Conservation (phyloP, 2,113 vertebrate species). For the Dunckerocampus dactyliophorus region DNA sequence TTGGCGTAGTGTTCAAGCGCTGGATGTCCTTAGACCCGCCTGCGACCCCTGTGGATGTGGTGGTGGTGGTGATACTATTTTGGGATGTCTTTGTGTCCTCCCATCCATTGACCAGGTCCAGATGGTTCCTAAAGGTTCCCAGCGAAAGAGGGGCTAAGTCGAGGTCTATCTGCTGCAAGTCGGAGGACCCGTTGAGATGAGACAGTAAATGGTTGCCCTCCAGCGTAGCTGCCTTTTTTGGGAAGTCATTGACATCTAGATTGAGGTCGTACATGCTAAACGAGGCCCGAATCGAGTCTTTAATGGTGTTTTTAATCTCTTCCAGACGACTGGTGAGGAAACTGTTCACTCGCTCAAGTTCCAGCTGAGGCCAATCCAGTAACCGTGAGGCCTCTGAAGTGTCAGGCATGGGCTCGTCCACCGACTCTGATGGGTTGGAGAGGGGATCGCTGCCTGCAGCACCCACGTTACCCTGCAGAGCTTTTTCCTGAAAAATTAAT, state of each 20-base stretch:
- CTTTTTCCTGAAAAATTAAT: slow-evolving; percentile 78
- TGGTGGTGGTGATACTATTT: slow-evolving; percentile 17
- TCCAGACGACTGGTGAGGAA: slow-evolving; percentile 95
- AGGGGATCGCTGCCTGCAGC: slow-evolving; percentile 60
- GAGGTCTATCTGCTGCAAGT: slow-evolving; percentile 91
- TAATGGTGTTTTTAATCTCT: slow-evolving; percentile 97
- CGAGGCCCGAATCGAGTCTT: slow-evolving; percentile 93
- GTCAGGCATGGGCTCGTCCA: slow-evolving; percentile 61
- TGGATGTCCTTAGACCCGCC: slow-evolving; percentile 75
- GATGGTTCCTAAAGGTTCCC: slow-evolving; percentile 82
- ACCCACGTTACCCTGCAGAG: slow-evolving; percentile 77
- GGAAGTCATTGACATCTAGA: slow-evolving; percentile 90
- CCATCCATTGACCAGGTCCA: slow-evolving; percentile 76
- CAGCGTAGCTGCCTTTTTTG: slow-evolving; percentile 87
- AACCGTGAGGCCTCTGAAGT: slow-evolving; percentile 76
- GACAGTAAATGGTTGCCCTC: slow-evolving; percentile 87
- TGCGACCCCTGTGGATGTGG: slow-evolving; percentile 32
- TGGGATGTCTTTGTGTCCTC: slow-evolving; percentile 56
- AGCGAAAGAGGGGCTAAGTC: slow-evolving; percentile 91
- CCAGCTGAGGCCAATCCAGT: slow-evolving; percentile 89
- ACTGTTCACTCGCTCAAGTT: slow-evolving; percentile 93
- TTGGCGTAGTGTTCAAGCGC: slow-evolving; percentile 83
- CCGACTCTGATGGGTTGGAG: slow-evolving; percentile 54
- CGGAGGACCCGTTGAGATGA: slow-evolving; percentile 86
- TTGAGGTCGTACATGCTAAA: slow-evolving; percentile 95